Evolutionary conservation across 2,888 invertebrate species (phyloP).

Genomic region (Caenorhabditis afra): DNA sequence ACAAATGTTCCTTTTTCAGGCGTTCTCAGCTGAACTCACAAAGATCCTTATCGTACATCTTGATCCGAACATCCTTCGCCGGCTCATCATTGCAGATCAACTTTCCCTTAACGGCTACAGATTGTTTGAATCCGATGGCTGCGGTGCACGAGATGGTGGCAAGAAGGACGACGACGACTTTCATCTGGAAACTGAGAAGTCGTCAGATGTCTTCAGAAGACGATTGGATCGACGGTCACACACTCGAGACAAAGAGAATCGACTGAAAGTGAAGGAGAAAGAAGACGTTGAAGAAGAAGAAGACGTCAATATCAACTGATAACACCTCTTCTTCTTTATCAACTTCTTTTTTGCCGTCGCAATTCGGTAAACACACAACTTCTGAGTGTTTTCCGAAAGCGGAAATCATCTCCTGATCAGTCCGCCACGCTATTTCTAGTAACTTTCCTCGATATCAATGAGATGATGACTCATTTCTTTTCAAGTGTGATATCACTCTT

Average conservation of each 20-base stretch:
- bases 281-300: conserved; percentile 8
- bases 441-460: neutral
- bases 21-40: conserved; percentile 55
- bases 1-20: too few relatives aligned
- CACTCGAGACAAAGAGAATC: neutral
- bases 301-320: conserved; percentile 5
- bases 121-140: conserved; percentile 65
- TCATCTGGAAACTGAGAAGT: conserved; percentile 22
- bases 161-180: conserved; percentile 22
- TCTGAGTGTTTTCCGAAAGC: neutral
- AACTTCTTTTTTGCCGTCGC: neutral
- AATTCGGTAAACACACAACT: conserved; percentile 35
- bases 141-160: conserved; percentile 19
- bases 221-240: neutral
- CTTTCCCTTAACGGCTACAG: conserved; percentile 63
- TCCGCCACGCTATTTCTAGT: neutral
- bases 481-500: conserved; percentile 24
- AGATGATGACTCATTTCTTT: neutral
- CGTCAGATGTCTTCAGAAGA: too few relatives aligned
- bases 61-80: conserved; percentile 61
- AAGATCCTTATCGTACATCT: conserved; percentile 67
- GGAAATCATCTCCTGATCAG: too few relatives aligned
- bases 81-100: conserved; percentile 67
- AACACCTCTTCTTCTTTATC: neutral
- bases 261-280: neutral